Base-by-base conservation (phyloP, 1,140 invertebrate species). In the Eriosoma lanigerum region DNA sequence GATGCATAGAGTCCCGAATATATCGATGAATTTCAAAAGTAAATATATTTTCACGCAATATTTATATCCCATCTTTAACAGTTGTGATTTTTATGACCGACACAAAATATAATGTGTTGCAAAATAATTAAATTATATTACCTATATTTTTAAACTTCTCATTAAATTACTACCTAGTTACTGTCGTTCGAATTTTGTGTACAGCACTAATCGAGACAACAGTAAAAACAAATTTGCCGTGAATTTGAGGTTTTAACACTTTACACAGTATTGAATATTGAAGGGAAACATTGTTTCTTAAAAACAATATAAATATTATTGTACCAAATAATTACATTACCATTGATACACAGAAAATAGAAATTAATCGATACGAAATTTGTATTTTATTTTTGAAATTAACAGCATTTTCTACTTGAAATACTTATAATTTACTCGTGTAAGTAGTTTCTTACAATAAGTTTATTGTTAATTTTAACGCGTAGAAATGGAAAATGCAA, bases 181-280 rank as follows among this genome's bases (percentile, higher is more conserved):
- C 62, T 64, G 62, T n/a, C 62, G 12, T 38, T 38, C 32, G 19
- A 64, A 17, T 64, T 29, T 64, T 38, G 62, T 21, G n/a, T 21
- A 38, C 32, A 38, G n/a, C n/a, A n/a, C n/a, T n/a, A 66, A 44
- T 29, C 62, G 5, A n/a, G n/a, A 21, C n/a, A 46, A 44, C n/a
- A 66, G 64, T 66, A 66, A 21, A 21, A 66, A 66, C 64, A 46
- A 66, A 32, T 66, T 66, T 66, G 64, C 21, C n/a, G 5, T 46
- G 38, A 66, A 66, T 21, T 19, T n/a, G 21, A 66, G n/a, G n/a
- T 66, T 10, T 44, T 24, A 66, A 66, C 26, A 44, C 5, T 32
- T 19, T 44, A 21, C 38, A 6, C 32, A 4, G 32, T 38, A 38
- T 4, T 38, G 32, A 38, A 38, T 38, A 38, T 38, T 38, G 8